Evolutionary conservation across 2,113 vertebrate genomes (phyloP).

Genomic region (Engraulis encrasicolus): DNA sequence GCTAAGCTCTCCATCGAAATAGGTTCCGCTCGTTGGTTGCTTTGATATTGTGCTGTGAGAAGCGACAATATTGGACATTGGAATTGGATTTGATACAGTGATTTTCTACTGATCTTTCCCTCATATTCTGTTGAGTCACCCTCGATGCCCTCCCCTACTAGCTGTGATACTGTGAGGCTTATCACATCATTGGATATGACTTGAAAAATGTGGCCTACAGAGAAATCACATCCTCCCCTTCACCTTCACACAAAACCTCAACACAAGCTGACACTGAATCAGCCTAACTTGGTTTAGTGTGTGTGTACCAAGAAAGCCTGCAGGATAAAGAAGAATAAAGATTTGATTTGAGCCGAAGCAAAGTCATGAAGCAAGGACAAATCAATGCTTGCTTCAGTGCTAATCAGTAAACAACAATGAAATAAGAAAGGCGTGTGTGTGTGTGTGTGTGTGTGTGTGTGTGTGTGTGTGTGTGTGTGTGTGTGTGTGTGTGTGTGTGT

Average conservation of each 20-base stretch:
- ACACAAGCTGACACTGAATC: too few relatives aligned
- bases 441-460: too few relatives aligned
- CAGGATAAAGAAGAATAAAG: background rate
- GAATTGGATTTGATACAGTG: conserved; percentile 29
- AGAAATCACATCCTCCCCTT: too few relatives aligned
- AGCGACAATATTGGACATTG: conserved; percentile 29
- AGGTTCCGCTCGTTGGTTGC: conserved; percentile 5
- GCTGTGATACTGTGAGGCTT: background rate
- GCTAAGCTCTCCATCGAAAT: conserved; percentile 13
- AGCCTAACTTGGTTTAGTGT: too few relatives aligned
- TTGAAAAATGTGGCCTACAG: background rate
- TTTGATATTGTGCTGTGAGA: conserved; percentile 23
- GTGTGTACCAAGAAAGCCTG: background rate
- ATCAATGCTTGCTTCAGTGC: too few relatives aligned
- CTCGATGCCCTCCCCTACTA: background rate
- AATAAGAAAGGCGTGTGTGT: too few relatives aligned
- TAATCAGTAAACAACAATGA: too few relatives aligned
- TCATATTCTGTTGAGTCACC: conserved; percentile 9
- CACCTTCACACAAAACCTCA: too few relatives aligned
- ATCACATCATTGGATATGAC: conserved; percentile 9
- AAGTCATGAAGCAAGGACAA: background rate
- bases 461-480: too few relatives aligned
- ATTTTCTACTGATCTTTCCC: conserved; percentile 1
- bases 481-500: too few relatives aligned
- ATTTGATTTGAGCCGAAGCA: background rate